phyloP scores from a whole-genome alignment of 64 coral and sea anemone species.

The Hydrozoanthus tunicans region DNA sequence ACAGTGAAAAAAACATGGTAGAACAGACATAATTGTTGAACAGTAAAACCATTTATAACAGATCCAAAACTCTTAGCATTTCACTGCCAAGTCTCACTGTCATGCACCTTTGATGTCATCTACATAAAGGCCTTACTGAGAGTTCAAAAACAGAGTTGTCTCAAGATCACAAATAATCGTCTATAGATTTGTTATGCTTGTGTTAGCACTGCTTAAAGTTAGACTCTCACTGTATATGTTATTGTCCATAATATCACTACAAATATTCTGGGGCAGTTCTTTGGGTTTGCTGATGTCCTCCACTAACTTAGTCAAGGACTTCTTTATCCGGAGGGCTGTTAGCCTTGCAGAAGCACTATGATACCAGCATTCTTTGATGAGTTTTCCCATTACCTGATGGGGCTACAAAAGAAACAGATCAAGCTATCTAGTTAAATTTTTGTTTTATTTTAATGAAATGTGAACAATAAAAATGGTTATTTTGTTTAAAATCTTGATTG shows the following conservation, averaged over 20 bases:
- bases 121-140: no score
- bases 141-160: no score
- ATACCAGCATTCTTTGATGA: constrained; percentile 96
- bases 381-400: constrained; percentile 75
- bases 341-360: constrained; percentile 87
- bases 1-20: no score
- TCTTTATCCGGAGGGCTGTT: constrained; percentile 91
- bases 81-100: no score
- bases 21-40: no score
- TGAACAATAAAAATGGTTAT: background rate
- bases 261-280: constrained; percentile 9
- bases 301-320: constrained; percentile 88
- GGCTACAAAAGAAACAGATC: constrained; percentile 50
- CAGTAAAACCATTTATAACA: no score
- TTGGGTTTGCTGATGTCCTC: constrained; percentile 24
- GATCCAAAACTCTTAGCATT: no score
- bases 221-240: constrained; percentile 30
- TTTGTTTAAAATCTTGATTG: background rate
- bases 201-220: constrained; percentile 1
- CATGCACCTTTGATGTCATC: no score
- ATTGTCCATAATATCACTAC: constrained; percentile 26
- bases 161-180: no score
- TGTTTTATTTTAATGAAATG: background rate
- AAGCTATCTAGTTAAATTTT: no score
- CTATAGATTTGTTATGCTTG: constrained; percentile 19